Conservation (phyloP, 2,797 vertebrate species). For the Sandelia bainsii region DNA sequence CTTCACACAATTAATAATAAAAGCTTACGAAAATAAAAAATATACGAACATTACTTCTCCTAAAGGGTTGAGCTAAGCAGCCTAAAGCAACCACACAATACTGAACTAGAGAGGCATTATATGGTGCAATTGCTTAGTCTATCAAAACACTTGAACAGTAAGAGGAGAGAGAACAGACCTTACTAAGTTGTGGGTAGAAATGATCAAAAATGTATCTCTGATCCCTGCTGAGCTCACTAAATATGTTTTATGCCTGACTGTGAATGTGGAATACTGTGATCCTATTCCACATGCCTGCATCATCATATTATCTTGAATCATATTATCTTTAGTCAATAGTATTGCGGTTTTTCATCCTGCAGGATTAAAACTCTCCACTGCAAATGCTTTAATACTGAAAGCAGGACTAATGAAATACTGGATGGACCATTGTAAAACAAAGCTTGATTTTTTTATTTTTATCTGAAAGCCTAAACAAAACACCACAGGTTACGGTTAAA, state of each 20-base stretch:
- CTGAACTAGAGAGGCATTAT: constrained; percentile 38
- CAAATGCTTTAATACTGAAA: constrained; percentile 31
- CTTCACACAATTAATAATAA: constrained; percentile 76
- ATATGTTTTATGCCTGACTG: constrained; percentile 34
- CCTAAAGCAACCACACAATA: constrained; percentile 41
- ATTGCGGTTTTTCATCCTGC: constrained; percentile 12
- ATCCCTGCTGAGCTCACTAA: constrained; percentile 33
- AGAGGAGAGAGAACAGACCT: constrained; percentile 22
- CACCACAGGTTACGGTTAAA: background rate
- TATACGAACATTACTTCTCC: constrained; percentile 51
- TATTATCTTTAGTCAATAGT: constrained; percentile 26
- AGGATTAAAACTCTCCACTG: constrained; percentile 20
- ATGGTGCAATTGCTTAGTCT: constrained; percentile 57
- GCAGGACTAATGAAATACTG: constrained; percentile 19
- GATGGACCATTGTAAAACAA: background rate
- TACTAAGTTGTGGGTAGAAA: constrained; percentile 30
- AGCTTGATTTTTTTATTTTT: background rate
- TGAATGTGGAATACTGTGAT: constrained; percentile 27
- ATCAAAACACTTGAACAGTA: constrained; percentile 39
- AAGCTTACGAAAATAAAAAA: constrained; percentile 64
- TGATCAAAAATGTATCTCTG: constrained; percentile 34
- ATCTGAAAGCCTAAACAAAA: background rate
- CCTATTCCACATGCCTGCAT: constrained; percentile 14
- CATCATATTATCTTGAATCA: constrained; percentile 42
- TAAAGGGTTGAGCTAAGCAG: constrained; percentile 55